Evolutionary conservation across 2,888 invertebrate genomes (phyloP).

Genomic region (Pomacea canaliculata): DNA sequence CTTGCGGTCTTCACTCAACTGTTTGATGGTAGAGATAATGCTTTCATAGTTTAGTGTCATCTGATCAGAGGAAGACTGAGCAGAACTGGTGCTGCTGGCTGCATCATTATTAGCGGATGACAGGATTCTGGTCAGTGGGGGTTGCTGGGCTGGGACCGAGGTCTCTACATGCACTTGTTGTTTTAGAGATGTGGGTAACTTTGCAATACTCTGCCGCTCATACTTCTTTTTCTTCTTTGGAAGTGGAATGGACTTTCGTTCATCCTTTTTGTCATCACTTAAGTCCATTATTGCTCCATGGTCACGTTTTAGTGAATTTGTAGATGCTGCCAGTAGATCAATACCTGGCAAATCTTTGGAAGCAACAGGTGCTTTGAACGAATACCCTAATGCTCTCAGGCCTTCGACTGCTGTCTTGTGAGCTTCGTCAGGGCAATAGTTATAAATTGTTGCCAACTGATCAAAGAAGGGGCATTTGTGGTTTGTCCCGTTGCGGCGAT

Average conservation of each 20-base stretch:
- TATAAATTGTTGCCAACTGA: constrained; percentile 24
- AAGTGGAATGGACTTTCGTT: neutral
- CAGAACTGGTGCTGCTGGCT: neutral
- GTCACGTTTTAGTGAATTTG: neutral
- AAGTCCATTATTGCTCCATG: neutral
- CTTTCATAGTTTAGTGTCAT: neutral
- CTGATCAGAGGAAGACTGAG: neutral
- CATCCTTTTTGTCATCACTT: neutral
- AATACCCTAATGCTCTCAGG: neutral
- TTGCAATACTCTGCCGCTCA: neutral
- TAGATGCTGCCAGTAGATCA: neutral
- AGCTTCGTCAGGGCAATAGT: constrained; percentile 24
- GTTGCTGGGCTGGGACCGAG: no score
- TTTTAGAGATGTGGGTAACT: no score
- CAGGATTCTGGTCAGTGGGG: no score
- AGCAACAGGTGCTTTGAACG: neutral
- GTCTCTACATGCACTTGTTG: no score
- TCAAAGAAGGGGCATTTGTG: constrained; percentile 27
- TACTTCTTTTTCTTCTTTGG: constrained; percentile 28
- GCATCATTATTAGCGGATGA: neutral
- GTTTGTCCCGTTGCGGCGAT: constrained; percentile 8
- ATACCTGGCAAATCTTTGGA: neutral
- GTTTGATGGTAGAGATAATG: constrained; percentile 6
- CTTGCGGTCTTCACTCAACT: constrained; percentile 26
- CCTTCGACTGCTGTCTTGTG: constrained; percentile 16